Evolutionary conservation across 2,113 vertebrate species (phyloP).

Genomic region (Dicerorhinus sumatrensis): DNA sequence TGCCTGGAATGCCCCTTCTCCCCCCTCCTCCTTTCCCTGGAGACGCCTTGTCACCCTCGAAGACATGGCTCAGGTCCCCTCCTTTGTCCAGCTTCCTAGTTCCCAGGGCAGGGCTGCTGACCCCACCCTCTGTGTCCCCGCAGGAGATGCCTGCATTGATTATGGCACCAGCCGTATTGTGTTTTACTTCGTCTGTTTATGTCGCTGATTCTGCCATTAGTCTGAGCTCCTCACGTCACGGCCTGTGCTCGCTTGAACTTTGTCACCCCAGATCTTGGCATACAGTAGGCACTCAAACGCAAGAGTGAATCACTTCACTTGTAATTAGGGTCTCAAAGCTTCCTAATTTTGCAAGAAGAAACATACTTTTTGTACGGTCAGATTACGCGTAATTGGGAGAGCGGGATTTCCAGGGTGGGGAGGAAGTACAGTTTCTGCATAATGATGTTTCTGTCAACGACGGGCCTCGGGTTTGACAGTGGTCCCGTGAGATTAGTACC

Average conservation of each 20-base stretch:
- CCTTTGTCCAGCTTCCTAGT: not conserved
- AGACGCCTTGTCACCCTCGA: fast-evolving
- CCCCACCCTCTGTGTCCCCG: not conserved
- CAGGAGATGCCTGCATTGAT: too few relatives aligned
- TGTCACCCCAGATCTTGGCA: not conserved
- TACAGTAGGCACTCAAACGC: fast-evolving
- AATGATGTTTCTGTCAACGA: too few relatives aligned
- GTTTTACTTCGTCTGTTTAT: not conserved
- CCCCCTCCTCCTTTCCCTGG: not conserved
- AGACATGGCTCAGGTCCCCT: fast-evolving
- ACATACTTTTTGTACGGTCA: not conserved
- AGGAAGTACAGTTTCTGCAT: too few relatives aligned
- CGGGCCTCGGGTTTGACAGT: too few relatives aligned
- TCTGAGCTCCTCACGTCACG: fast-evolving
- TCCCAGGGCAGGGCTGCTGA: too few relatives aligned
- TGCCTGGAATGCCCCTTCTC: fast-evolving
- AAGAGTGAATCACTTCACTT: too few relatives aligned
- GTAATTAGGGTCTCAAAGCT: not conserved
- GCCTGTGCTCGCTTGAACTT: fast-evolving
- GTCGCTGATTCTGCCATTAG: fast-evolving
- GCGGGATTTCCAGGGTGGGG: not conserved
- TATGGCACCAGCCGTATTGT: fast-evolving
- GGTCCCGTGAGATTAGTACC: too few relatives aligned
- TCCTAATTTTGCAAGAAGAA: not conserved
- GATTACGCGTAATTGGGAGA: not conserved